Conservation (phyloP, 2,888 invertebrate genomes). For the Onchidella celtica region DNA sequence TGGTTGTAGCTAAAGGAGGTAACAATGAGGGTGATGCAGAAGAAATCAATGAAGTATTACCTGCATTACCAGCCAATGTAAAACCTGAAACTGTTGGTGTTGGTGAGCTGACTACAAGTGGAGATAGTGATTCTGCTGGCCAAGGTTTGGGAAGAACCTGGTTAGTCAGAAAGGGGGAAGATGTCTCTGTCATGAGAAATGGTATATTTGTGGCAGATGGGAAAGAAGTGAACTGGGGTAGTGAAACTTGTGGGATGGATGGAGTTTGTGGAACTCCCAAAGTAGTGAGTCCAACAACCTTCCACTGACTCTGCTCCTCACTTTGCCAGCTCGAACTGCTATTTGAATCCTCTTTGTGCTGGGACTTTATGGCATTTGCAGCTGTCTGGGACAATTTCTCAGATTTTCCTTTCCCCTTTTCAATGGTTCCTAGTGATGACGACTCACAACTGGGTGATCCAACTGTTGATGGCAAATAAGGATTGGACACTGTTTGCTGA, state of each 20-base stretch:
- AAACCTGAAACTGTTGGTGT: too few relatives aligned
- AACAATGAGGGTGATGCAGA: slow-evolving; percentile 1
- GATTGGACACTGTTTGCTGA: neutral
- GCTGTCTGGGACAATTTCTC: neutral
- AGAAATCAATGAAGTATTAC: too few relatives aligned
- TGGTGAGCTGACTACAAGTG: neutral
- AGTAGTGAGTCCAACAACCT: slow-evolving; percentile 35
- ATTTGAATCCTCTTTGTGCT: neutral
- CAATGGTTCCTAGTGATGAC: neutral
- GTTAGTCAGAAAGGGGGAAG: neutral
- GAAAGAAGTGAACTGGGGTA: neutral
- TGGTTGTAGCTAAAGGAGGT: neutral
- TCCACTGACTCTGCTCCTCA: slow-evolving; percentile 27
- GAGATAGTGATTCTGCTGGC: neutral
- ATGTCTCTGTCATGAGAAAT: slow-evolving; percentile 22
- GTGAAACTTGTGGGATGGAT: neutral
- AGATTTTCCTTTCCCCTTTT: slow-evolving; percentile 3
- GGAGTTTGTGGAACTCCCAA: slow-evolving; percentile 22
- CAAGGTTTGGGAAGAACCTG: neutral
- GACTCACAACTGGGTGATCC: neutral
- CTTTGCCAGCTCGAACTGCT: neutral
- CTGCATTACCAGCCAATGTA: too few relatives aligned
- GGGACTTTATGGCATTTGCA: neutral
- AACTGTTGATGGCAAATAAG: neutral
- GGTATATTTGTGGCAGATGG: slow-evolving; percentile 4